Conservation (phyloP, 2,888 invertebrate genomes). For the Augochlorella aurata region DNA sequence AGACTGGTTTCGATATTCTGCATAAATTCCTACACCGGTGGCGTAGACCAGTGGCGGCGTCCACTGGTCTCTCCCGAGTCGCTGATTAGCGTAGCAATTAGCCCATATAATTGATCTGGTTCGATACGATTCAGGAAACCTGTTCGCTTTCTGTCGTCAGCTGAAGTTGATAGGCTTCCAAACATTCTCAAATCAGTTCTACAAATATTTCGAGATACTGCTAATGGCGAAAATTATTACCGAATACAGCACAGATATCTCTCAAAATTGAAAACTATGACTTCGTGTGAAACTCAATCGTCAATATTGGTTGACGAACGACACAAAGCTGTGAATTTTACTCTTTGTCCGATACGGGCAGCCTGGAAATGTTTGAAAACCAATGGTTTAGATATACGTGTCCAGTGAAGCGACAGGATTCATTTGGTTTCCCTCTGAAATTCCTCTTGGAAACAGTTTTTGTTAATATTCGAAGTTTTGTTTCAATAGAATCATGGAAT, state of each 20-base stretch:
- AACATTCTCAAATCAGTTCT: neutral
- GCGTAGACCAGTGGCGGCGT: too few species aligned
- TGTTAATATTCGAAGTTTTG: neutral
- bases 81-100: neutral
- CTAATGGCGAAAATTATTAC: neutral
- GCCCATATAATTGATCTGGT: neutral
- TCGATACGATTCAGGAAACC: neutral
- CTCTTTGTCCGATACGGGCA: neutral
- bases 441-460: neutral
- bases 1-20: conserved; percentile 12
- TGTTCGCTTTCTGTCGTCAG: neutral
- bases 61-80: neutral
- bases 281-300: neutral
- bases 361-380: neutral
- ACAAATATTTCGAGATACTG: neutral
- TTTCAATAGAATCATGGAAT: neutral
- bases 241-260: neutral
- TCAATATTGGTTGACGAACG: neutral
- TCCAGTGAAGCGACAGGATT: neutral
- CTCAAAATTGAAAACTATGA: neutral
- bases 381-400: neutral
- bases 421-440: neutral
- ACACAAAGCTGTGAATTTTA: neutral
- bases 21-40: conserved; percentile 7
- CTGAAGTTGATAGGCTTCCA: neutral